These are phyloP conservation scores for Pseudomyrmex gracilis DNA, from an alignment of 1,140 invertebrate genomes.

Conservation along the genomic window DNA sequence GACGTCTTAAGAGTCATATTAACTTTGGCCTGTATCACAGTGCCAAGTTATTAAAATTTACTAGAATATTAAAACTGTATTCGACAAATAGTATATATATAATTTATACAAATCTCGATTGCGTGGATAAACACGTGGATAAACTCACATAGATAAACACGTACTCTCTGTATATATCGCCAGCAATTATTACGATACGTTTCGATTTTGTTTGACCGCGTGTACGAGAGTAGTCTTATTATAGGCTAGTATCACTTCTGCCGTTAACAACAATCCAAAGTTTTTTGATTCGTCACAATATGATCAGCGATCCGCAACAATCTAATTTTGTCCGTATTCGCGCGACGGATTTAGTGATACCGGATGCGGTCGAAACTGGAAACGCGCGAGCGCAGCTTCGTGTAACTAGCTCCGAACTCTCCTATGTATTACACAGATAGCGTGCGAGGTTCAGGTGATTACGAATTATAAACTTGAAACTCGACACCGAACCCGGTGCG, in stretches of 20 bases:
- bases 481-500: background rate
- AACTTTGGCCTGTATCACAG: too few species aligned
- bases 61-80: background rate
- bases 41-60: background rate
- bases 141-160: background rate
- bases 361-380: slow-evolving; percentile 52
- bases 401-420: background rate
- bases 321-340: slow-evolving; percentile 43
- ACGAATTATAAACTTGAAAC: slow-evolving; percentile 46
- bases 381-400: background rate
- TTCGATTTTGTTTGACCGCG: background rate
- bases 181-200: background rate
- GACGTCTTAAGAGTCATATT: background rate
- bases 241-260: background rate
- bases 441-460: slow-evolving; percentile 31
- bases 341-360: slow-evolving; percentile 36
- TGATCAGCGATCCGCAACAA: slow-evolving; percentile 30
- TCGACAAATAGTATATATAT: background rate
- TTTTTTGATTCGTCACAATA: slow-evolving; percentile 19
- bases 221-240: background rate
- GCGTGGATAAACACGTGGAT: background rate
- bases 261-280: slow-evolving; percentile 4
- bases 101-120: background rate
- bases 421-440: background rate
- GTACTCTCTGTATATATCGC: background rate